These are phyloP conservation scores for Papilio elwesi DNA, from an alignment of 2,888 invertebrate genomes.

Conservation along the genomic window DNA sequence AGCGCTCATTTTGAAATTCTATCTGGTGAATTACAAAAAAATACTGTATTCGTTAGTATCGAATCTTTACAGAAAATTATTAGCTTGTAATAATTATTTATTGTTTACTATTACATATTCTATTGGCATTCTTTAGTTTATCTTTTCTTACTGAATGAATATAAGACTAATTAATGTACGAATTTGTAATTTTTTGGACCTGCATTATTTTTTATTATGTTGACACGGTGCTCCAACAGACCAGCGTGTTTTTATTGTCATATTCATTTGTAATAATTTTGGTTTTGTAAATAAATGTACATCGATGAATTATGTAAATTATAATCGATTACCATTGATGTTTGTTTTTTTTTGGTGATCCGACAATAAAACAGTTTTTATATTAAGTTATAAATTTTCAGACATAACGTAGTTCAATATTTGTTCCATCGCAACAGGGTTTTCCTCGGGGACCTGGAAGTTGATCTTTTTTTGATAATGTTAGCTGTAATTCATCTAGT, in stretches of 20 bases:
- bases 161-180: conserved; percentile 17
- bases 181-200: conserved; percentile 13
- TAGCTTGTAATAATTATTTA: neutral
- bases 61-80: neutral
- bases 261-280: conserved; percentile 28
- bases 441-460: conserved; percentile 75
- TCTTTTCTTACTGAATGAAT: conserved; percentile 2
- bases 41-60: too few relatives aligned
- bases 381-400: conserved; percentile 39
- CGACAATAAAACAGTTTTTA: conserved; percentile 10
- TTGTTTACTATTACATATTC: neutral
- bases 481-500: too few relatives aligned
- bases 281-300: conserved; percentile 43
- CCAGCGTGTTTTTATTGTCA: conserved; percentile 24
- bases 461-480: neutral
- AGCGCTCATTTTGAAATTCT: neutral
- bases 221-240: conserved; percentile 18
- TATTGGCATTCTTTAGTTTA: conserved; percentile 2
- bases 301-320: conserved; percentile 40
- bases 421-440: conserved; percentile 75
- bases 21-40: neutral
- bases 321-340: conserved; percentile 38
- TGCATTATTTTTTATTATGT: conserved; percentile 13
- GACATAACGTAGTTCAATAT: conserved; percentile 64
- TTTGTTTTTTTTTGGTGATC: conserved; percentile 26